These are phyloP conservation scores for Orientallactaga sibirica DNA, from an alignment of 2,797 vertebrate genomes.

Conservation along the genomic window DNA sequence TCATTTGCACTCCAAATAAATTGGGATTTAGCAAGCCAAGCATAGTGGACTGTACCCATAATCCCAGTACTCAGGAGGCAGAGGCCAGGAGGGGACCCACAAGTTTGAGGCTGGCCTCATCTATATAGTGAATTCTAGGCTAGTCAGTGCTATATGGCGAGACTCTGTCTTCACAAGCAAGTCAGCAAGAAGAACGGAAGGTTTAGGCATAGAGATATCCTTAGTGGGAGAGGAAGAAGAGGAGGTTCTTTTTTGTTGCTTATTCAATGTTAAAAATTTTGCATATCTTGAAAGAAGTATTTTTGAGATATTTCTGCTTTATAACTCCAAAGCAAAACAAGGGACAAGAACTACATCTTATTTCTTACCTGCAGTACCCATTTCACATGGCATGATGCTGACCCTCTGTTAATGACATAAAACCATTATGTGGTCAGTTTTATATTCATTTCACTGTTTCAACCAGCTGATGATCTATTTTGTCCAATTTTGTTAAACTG, in stretches of 20 bases:
- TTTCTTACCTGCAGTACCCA: not conserved
- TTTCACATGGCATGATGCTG: not conserved
- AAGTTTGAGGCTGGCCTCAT: not conserved
- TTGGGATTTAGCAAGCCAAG: not conserved
- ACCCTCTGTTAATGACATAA: not conserved
- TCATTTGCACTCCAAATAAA: slow-evolving; percentile 44
- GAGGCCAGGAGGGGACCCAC: no score
- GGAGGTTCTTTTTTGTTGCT: not conserved
- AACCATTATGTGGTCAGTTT: not conserved
- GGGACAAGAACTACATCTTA: not conserved
- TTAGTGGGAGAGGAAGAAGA: not conserved
- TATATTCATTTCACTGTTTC: slow-evolving; percentile 9
- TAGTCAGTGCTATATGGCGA: not conserved
- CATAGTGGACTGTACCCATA: no score
- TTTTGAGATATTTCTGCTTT: slow-evolving; percentile 54
- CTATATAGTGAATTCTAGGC: not conserved
- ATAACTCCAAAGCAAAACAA: slow-evolving; percentile 17
- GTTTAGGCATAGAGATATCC: not conserved
- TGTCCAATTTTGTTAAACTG: slow-evolving; percentile 38
- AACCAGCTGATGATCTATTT: not conserved
- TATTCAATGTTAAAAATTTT: not conserved
- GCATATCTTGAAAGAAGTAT: not conserved
- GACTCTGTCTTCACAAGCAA: not conserved
- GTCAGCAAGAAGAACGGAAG: not conserved
- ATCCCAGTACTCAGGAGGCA: no score